Percentiles rank a stretch among this genome's conserved stretches.
phyloP scores from a whole-genome alignment of 1,140 invertebrate genomes.

The Panagrolaimus sp. region DNA sequence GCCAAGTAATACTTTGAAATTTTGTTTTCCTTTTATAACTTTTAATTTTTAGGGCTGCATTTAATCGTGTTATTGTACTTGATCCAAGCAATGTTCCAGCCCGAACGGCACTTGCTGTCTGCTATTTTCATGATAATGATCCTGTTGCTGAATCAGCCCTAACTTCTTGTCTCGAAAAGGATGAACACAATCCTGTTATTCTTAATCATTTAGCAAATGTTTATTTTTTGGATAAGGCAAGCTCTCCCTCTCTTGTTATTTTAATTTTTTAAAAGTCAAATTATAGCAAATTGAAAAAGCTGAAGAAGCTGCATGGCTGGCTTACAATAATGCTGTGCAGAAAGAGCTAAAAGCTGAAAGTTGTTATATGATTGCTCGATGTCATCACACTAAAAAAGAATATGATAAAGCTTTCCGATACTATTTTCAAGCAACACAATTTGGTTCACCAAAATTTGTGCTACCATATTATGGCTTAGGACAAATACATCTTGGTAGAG shows the following conservation, averaged over 20 bases:
- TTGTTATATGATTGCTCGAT: slow-evolving; percentile 1
- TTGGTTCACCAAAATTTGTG: not conserved
- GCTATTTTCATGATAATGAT: slow-evolving; percentile 1
- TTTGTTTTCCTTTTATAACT: too few relatives aligned
- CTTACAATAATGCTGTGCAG: not conserved
- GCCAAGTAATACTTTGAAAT: not conserved
- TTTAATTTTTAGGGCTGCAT: not conserved
- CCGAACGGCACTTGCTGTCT: not conserved
- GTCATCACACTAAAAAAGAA: not conserved
- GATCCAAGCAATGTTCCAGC: not conserved
- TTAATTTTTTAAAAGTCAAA: not conserved
- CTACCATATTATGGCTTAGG: not conserved
- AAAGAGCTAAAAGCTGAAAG: not conserved
- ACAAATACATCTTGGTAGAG: slow-evolving; percentile 9
- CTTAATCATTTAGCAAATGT: not conserved
- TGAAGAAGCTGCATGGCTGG: not conserved
- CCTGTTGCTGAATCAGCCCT: not conserved
- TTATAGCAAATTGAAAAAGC: slow-evolving; percentile 10
- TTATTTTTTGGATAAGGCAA: not conserved
- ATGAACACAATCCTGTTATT: not conserved
- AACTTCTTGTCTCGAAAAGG: not conserved
- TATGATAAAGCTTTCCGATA: not conserved
- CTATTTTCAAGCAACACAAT: not conserved
- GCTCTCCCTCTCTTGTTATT: not conserved
- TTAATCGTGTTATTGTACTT: not conserved